Evolutionary conservation across 2,888 invertebrate genomes (phyloP), one percentile per base, ranked within the genome.

Genomic region (Synanthedon andrenaeformis): DNA sequence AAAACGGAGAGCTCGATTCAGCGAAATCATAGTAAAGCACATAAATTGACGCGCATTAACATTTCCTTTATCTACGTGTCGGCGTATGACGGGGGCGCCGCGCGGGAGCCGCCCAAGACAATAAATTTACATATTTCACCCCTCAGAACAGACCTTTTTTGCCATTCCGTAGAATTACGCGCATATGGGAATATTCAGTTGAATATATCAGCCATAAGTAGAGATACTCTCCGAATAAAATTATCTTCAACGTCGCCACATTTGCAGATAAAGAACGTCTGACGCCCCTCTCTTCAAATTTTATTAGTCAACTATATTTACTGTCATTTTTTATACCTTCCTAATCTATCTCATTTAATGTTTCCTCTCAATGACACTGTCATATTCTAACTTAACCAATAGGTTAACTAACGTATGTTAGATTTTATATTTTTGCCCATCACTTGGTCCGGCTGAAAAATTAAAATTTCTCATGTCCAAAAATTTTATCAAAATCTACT

Each of bases 81-180:
- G 85, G 82, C 73, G 79, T 87, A 87, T 87, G 87, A 87, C 83
- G 86, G 82, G 85, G 82, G 82, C 79, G 79, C 79, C 65, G 62
- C 65, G 66, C 67, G 72, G 76, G 75, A 61, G 80, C 82, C 84
- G 85, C 87, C 86, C 86, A 84, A 87, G 85, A 87, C 87, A 87
- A 87, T 87, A 87, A 86, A 87, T 87, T 87, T 87, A 87, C 87
- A 87, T 87, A 87, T 87, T 87, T 87, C 85, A 84, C 87, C 87
- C 86, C 87, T 85, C 85, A 83, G 23, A 85, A 84, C 82, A 85
- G 87, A 86, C 87, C 87, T 86, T 86, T 86, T 86, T 87, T 86
- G 83, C 87, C 85, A 86, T 86, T 86, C 82, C 82, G 76, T 83
- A 85, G 86, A 86, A 87, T 87, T 87, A 86, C 87, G 85, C 85